Evolutionary conservation across 1,140 invertebrate genomes (phyloP), one percentile per base, ranked within the genome.

Genomic region (Anoplolepis gracilipes): DNA sequence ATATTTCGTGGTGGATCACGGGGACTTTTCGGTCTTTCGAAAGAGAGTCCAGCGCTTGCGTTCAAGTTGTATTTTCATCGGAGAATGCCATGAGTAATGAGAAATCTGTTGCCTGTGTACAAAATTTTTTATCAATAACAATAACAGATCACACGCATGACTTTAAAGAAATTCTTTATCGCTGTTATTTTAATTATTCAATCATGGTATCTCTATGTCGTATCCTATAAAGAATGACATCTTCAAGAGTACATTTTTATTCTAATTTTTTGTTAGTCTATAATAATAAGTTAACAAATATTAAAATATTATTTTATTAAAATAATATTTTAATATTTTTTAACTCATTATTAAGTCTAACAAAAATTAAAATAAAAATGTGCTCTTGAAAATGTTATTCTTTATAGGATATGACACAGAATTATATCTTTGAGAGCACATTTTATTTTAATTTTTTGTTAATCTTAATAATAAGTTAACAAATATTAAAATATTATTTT

Each of bases 1-100:
- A 46, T 73, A 82, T 73, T 82, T 73, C 53, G 67, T 33, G n/a
- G 11, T 11, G 49, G 53, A 81, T 81, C 42, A 67, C 16, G 30
- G 13, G 33, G 36, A 30, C 22, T 59, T 30, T 79, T 16, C 3
- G 30, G 16, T 33, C 25, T 57, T 16, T 3, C 33, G 64, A 55
- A 55, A 57, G 11, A 57, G n/a, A 57, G 13, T 33, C 25, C 62
- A n/a, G 19, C 8, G 61, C 22, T 13, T 70, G 19, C 13, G n/a
- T 57, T 57, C 33, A 19, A 39, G 33, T 10, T 11, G 2, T 5
- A n/a, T 30, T 70, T 70, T 16, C 49, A 72, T n/a, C 5, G 53
- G 49, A 4, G 30, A 30, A 19, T 22, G 8, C 10, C 22, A 13
- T 72, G 53, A 82, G 10, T 59, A 42, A 81, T 57, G 16, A 49